Percentiles rank a stretch among this genome's conserved stretches.
Conservation (phyloP, 2,113 vertebrate genomes). For the Phrynosoma platyrhinos region DNA sequence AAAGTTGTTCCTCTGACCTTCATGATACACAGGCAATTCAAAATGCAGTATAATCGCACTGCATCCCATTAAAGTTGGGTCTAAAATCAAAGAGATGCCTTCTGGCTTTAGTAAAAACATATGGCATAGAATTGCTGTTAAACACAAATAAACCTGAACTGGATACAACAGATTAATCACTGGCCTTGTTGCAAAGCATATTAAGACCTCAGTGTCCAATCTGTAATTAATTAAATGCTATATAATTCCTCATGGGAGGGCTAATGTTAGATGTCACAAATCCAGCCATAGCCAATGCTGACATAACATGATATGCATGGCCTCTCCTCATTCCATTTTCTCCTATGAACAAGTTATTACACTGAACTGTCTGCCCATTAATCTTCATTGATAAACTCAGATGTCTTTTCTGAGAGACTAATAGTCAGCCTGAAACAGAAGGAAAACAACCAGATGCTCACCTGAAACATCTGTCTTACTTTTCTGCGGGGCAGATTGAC, state of each 20-base stretch:
- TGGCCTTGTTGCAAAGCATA: neutral
- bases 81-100: no score
- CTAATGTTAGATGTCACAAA: constrained; percentile 1
- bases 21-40: neutral
- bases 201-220: neutral
- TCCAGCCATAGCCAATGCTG: neutral
- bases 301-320: constrained; percentile 2
- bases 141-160: neutral
- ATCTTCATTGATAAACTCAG: neutral
- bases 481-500: constrained; percentile 96
- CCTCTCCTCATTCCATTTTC: neutral
- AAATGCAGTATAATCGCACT: neutral
- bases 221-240: constrained; percentile 16
- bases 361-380: constrained; percentile 2
- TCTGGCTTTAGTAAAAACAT: no score
- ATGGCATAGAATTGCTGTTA: neutral
- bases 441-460: constrained; percentile 60
- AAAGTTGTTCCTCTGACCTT: neutral
- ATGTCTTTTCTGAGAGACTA: neutral
- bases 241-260: constrained; percentile 6
- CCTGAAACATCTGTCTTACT: constrained; percentile 99
- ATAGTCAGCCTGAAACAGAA: neutral
- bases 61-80: neutral
- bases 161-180: neutral
- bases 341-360: neutral